Base-by-base conservation (phyloP, 2,888 invertebrate genomes). In the Callosobruchus maculatus region DNA sequence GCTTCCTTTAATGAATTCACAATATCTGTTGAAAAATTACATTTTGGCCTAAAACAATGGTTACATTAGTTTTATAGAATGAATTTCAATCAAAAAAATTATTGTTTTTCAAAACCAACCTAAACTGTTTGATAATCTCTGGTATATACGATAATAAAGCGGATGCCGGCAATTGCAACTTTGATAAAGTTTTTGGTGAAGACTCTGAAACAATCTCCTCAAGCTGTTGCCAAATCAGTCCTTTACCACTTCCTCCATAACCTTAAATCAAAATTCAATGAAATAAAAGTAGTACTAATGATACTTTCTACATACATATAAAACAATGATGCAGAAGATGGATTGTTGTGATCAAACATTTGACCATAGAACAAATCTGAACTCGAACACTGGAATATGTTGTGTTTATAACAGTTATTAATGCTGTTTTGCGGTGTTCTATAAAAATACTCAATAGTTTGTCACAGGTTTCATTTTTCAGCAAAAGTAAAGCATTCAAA, bases 271-370 rank as follows among this genome's bases (percentile, higher is more conserved):
- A 71, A 49, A 70, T 20, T 22, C 9, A 26, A 31, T n/a, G 22
- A 18, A 20, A 31, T 20, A 70, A n/a, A 49, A 71, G 20, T 49
- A 71, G 0, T 71, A 72, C 1, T 49, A 18, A 49, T 67, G 18
- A 21, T 30, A 22, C 21, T 20, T 22, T 71, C 69, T 72, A 83
- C 84, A 83, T 83, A 95, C 94, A 92, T 81, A 94, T 90, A 87
- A 97, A 95, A 85, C 96, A 95, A 79, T 92, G 90, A 83, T 93
- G 91, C 67, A 96, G 90, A 80, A 96, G 88, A 72, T 92, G 90
- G 66, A 96, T 89, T 21, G 96, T 95, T 79, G 93, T 92, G 78
- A 93, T 90, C 2, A 97, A 90, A 81, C 95, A 92, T 82, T 92
- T 91, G 4, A 95, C 91, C 82, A 95, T 94, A 18, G 92, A 90